These are phyloP conservation scores for Drosophila leontia DNA, from an alignment of 1,140 invertebrate genomes.

Conservation along the genomic window DNA sequence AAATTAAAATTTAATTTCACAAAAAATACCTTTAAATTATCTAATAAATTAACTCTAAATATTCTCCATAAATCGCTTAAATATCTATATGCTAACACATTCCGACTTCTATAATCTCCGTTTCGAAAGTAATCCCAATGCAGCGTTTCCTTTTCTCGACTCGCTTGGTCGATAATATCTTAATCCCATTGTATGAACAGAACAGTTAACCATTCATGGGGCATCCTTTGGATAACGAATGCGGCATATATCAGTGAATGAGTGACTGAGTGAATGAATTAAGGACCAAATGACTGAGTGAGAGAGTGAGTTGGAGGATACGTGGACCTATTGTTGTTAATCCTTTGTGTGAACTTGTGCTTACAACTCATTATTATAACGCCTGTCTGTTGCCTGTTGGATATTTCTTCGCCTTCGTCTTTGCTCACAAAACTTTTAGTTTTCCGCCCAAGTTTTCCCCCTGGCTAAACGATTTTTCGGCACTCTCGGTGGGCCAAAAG, in stretches of 20 bases:
- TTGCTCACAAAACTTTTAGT: constrained; percentile 56
- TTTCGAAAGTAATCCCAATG: constrained; percentile 24
- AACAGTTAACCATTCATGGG: constrained; percentile 38
- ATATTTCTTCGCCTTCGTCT: constrained; percentile 2
- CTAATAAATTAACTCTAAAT: neutral
- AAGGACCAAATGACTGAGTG: neutral
- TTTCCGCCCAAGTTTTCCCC: constrained; percentile 52
- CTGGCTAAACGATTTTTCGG: constrained; percentile 50
- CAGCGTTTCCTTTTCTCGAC: constrained; percentile 31
- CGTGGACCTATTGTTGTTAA: constrained; percentile 73
- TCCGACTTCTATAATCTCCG: neutral
- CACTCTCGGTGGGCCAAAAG: constrained; percentile 31
- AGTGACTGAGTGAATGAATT: constrained; percentile 18
- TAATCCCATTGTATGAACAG: constrained; percentile 36
- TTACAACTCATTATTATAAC: constrained; percentile 79
- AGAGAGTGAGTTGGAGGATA: neutral
- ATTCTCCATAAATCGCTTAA: neutral
- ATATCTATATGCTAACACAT: neutral
- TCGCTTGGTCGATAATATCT: constrained; percentile 51
- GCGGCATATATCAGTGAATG: constrained; percentile 41
- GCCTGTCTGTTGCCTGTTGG: constrained; percentile 41
- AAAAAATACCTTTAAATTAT: neutral
- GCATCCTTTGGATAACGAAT: constrained; percentile 41
- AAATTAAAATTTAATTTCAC: too few relatives aligned
- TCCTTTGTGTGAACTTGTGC: constrained; percentile 78